Evolutionary conservation across 2,888 invertebrate genomes (phyloP).

Genomic region (Tupiocoris notatus): DNA sequence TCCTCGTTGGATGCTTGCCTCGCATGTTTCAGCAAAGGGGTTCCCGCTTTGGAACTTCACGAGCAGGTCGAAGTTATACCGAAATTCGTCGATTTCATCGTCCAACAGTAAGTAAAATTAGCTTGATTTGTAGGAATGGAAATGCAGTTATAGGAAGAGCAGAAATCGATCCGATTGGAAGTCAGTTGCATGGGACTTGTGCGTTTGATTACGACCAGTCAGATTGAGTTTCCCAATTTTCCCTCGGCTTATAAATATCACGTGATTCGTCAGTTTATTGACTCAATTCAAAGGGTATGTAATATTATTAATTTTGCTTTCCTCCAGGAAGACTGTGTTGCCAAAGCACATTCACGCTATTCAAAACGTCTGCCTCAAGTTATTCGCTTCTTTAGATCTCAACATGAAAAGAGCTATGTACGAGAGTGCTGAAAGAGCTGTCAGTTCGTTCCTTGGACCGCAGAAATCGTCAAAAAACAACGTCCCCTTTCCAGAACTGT

Average conservation of each 20-base stretch:
- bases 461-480: conserved; percentile 51
- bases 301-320: too few relatives aligned
- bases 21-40: conserved; percentile 24
- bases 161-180: too few relatives aligned
- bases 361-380: conserved; percentile 7
- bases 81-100: conserved; percentile 32
- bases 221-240: too few relatives aligned
- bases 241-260: too few relatives aligned
- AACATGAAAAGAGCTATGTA: conserved; percentile 54
- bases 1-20: conserved; percentile 38
- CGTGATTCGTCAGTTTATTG: too few relatives aligned
- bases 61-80: conserved; percentile 31
- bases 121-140: not conserved
- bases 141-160: too few relatives aligned
- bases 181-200: too few relatives aligned
- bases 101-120: conserved; percentile 2
- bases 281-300: too few relatives aligned
- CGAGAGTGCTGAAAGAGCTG: conserved; percentile 58
- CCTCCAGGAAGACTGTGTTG: conserved; percentile 9
- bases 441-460: conserved; percentile 60
- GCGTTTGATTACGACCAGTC: too few relatives aligned
- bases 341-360: not conserved
- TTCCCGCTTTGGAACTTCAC: conserved; percentile 45
- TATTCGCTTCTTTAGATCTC: conserved; percentile 14
- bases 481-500: conserved; percentile 49